Evolutionary conservation across 1,140 invertebrate species (phyloP).

Genomic region (Drosophila persimilis): DNA sequence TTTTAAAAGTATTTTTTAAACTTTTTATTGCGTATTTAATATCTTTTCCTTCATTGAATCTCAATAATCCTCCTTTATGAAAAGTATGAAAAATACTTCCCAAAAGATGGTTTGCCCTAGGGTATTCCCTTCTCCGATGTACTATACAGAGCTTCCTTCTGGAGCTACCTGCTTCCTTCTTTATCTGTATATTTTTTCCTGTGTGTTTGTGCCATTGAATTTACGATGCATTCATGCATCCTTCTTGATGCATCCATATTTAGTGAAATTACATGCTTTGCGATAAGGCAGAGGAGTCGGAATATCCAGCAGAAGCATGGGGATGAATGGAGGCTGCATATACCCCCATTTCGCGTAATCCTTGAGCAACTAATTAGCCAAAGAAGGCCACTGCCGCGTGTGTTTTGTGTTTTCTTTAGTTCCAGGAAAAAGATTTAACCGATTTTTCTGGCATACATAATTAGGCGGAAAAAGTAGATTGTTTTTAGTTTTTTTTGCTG

Average conservation of each 20-base stretch:
- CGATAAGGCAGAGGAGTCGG: slow-evolving; percentile 41
- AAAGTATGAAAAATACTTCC: no score
- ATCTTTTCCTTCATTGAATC: not conserved
- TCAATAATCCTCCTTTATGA: no score
- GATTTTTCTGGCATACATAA: slow-evolving; percentile 36
- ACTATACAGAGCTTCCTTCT: no score
- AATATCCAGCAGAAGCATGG: not conserved
- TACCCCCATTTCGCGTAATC: slow-evolving; percentile 13
- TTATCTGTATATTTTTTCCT: slow-evolving; percentile 10
- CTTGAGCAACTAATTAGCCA: slow-evolving; percentile 62
- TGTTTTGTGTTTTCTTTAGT: slow-evolving; percentile 12
- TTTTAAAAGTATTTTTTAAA: no score
- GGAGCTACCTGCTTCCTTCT: not conserved
- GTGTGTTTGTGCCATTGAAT: slow-evolving; percentile 50
- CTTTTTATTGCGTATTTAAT: not conserved
- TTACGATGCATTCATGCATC: slow-evolving; percentile 16
- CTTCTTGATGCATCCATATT: slow-evolving; percentile 62
- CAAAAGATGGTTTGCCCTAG: not conserved
- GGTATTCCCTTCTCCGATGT: not conserved
- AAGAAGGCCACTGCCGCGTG: not conserved
- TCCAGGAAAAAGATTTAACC: slow-evolving; percentile 16
- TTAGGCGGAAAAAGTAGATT: slow-evolving; percentile 36
- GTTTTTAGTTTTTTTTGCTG: slow-evolving; percentile 13
- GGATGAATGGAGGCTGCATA: no score
- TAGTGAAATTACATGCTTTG: slow-evolving; percentile 67